Conservation (phyloP, 2,113 vertebrate genomes). For the Neoarius graeffei region DNA sequence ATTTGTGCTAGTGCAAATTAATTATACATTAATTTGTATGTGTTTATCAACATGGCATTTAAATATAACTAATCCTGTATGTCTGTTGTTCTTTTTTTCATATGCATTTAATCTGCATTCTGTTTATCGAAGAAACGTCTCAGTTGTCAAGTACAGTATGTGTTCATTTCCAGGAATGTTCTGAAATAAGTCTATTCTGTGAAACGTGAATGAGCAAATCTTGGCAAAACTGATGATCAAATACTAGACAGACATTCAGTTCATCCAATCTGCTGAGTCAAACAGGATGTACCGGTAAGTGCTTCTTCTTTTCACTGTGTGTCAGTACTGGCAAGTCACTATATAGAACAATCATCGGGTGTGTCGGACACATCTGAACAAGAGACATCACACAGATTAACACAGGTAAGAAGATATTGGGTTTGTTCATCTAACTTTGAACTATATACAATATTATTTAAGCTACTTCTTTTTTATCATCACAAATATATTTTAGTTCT, state of each 20-base stretch:
- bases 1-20: too few species aligned
- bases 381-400: not conserved
- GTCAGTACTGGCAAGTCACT: not conserved
- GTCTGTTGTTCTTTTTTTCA: not conserved
- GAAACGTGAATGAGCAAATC: not conserved
- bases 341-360: not conserved
- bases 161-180: not conserved
- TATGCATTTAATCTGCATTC: not conserved
- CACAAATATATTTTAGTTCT: not conserved
- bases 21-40: not conserved
- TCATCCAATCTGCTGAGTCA: too few species aligned
- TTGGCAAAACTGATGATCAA: not conserved
- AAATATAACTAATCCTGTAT: not conserved
- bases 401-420: not conserved
- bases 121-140: not conserved
- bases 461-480: not conserved
- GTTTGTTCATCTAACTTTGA: not conserved
- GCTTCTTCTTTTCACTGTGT: slow-evolving; percentile 6
- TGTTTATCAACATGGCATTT: not conserved
- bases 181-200: not conserved
- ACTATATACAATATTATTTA: not conserved
- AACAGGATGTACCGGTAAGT: slow-evolving; percentile 15
- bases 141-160: not conserved
- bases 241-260: not conserved
- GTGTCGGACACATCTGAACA: not conserved